Conservation (phyloP, 2,797 vertebrate genomes). For the Oophaga sylvatica region DNA sequence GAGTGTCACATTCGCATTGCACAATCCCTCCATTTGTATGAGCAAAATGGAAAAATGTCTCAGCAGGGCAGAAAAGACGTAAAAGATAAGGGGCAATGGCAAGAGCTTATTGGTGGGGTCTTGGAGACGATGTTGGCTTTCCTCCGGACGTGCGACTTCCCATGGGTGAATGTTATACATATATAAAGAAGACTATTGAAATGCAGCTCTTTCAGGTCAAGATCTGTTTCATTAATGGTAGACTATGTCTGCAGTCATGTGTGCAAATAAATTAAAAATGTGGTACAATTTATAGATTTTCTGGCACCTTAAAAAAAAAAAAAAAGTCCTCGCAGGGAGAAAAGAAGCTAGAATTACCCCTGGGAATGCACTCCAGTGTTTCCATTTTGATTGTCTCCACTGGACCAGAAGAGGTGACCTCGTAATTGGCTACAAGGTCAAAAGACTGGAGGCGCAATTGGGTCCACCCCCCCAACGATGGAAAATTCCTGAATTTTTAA, state of each 20-base stretch:
- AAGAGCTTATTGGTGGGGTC: neutral
- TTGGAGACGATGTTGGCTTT: neutral
- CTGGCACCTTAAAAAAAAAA: too few species aligned
- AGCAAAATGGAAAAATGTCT: neutral
- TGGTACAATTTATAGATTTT: neutral
- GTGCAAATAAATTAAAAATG: neutral
- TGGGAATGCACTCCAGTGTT: too few species aligned
- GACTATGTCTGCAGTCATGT: neutral
- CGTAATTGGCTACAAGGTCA: too few species aligned
- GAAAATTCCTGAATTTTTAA: too few species aligned
- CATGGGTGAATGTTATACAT: neutral
- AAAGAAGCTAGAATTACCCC: too few species aligned
- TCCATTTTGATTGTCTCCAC: too few species aligned
- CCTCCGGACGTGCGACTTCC: neutral
- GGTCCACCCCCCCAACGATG: rapidly evolving
- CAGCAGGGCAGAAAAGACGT: constrained; percentile 6
- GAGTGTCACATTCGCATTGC: constrained; percentile 46
- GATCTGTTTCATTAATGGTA: neutral
- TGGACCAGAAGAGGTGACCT: too few species aligned
- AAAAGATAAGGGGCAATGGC: constrained; percentile 14
- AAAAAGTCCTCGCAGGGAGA: too few species aligned
- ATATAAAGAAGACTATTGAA: neutral
- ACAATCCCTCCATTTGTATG: constrained; percentile 48
- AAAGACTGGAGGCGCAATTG: too few species aligned
- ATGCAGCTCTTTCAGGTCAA: neutral